phyloP scores from a whole-genome alignment of 92 coral and sea anemone species.

The Virgularia gustaviana region DNA sequence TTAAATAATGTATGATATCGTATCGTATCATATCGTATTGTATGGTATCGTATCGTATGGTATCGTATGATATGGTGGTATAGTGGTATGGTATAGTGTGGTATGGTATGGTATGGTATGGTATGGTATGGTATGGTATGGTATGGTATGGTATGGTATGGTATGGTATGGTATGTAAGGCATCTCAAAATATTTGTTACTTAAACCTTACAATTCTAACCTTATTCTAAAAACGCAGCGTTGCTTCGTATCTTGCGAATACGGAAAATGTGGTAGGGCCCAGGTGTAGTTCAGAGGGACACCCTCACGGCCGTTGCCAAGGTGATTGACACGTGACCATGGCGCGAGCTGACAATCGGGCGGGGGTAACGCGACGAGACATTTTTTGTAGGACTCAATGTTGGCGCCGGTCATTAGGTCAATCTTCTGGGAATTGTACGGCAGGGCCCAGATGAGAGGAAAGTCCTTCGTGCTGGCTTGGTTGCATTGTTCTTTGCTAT shows the following conservation, averaged over 20 bases:
- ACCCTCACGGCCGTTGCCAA: constrained; percentile 95
- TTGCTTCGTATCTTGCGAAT: constrained; percentile 58
- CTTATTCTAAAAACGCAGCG: constrained; percentile 82
- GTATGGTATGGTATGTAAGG: too few relatives aligned
- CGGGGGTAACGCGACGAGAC: constrained; percentile 63
- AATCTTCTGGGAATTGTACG: constrained; percentile 53
- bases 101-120: too few relatives aligned
- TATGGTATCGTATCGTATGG: too few relatives aligned
- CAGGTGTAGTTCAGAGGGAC: constrained; percentile 86
- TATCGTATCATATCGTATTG: too few relatives aligned
- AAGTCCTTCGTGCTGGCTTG: constrained; percentile 32
- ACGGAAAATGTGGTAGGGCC: constrained; percentile 81
- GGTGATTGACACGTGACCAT: constrained; percentile 96
- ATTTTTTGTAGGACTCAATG: constrained; percentile 29
- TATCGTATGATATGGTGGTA: too few relatives aligned
- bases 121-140: too few relatives aligned
- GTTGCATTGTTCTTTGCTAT: constrained; percentile 47
- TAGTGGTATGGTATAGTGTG: too few relatives aligned
- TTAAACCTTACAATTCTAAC: constrained; percentile 38
- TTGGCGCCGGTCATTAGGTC: background rate
- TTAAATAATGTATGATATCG: too few relatives aligned
- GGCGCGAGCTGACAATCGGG: constrained; percentile 83
- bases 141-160: too few relatives aligned
- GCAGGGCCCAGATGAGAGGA: constrained; percentile 64
- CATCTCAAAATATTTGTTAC: too few relatives aligned